A percentile compares a stretch with the other conserved stretches of the same genome.
These are phyloP conservation scores for Xiphophorus hellerii DNA, from an alignment of 2,113 vertebrate species.

Conservation along the genomic window DNA sequence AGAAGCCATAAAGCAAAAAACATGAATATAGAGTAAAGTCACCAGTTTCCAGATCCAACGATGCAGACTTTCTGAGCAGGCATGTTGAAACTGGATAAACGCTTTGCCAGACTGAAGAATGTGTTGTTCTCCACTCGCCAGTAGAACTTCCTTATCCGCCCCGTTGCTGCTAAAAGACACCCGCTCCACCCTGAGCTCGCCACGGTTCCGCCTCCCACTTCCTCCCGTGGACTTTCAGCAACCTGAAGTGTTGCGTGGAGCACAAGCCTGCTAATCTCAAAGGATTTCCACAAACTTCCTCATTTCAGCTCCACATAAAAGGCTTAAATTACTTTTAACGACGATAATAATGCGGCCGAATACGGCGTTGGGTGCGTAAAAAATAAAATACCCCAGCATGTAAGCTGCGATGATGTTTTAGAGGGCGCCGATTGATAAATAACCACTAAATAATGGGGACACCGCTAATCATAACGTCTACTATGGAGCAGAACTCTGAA, in stretches of 20 bases:
- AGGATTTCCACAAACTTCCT: neutral
- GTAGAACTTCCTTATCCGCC: conserved; percentile 74
- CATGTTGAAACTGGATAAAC: conserved; percentile 49
- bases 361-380: fast-evolving
- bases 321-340: neutral
- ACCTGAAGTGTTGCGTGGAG: no score
- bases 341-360: no score
- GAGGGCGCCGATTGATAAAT: neutral
- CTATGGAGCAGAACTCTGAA: neutral
- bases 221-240: neutral
- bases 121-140: neutral
- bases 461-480: neutral
- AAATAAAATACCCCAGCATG: fast-evolving
- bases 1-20: neutral
- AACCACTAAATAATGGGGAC: neutral
- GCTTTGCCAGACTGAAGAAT: neutral
- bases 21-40: neutral
- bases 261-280: neutral
- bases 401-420: neutral
- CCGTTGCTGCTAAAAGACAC: neutral
- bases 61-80: conserved; percentile 81
- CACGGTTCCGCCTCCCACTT: neutral
- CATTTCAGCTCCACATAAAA: neutral
- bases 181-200: conserved; percentile 13
- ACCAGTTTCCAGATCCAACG: conserved; percentile 89